A percentile compares a stretch with the other conserved stretches of the same genome.
Conservation (phyloP, 1,140 invertebrate species). For the Drosophila azteca region DNA sequence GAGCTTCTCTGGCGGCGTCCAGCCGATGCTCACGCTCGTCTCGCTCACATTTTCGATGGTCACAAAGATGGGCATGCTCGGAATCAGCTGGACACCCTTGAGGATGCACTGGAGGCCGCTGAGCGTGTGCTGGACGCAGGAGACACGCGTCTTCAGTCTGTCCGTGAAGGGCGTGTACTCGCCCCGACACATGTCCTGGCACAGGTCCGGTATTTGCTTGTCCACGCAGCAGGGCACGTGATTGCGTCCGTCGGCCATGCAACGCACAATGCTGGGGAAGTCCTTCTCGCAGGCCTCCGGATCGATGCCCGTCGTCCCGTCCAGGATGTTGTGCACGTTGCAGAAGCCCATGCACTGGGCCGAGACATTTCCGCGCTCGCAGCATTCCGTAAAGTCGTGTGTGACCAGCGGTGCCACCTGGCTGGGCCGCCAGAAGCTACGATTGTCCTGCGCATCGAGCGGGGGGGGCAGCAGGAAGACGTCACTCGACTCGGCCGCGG, state of each 20-base stretch:
- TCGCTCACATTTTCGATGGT: conserved; percentile 89
- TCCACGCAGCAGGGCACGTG: conserved; percentile 92
- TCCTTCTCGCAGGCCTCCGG: conserved; percentile 91
- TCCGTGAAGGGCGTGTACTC: conserved; percentile 93
- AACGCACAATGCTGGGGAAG: conserved; percentile 90
- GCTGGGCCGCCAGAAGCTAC: conserved; percentile 73
- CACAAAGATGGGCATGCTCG: conserved; percentile 88
- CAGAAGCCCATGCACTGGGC: conserved; percentile 90
- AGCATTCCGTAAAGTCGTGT: conserved; percentile 92
- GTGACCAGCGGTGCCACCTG: conserved; percentile 77
- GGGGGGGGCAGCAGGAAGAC: conserved; percentile 81
- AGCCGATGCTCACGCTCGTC: conserved; percentile 88
- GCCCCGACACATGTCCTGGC: conserved; percentile 93
- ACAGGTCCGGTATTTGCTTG: conserved; percentile 91
- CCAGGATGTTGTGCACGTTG: conserved; percentile 91
- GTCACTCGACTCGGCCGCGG: conserved; percentile 84
- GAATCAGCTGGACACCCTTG: conserved; percentile 91
- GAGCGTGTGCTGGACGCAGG: conserved; percentile 92
- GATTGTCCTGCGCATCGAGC: conserved; percentile 82
- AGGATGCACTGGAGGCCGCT: conserved; percentile 91
- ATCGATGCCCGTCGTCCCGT: conserved; percentile 90
- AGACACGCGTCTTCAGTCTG: conserved; percentile 92
- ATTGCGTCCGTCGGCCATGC: conserved; percentile 91
- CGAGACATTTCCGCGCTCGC: conserved; percentile 88
- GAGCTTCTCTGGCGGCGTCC: conserved; percentile 87